Evolutionary conservation across 1,140 invertebrate genomes (phyloP).

Genomic region (Caenorhabditis remanei): DNA sequence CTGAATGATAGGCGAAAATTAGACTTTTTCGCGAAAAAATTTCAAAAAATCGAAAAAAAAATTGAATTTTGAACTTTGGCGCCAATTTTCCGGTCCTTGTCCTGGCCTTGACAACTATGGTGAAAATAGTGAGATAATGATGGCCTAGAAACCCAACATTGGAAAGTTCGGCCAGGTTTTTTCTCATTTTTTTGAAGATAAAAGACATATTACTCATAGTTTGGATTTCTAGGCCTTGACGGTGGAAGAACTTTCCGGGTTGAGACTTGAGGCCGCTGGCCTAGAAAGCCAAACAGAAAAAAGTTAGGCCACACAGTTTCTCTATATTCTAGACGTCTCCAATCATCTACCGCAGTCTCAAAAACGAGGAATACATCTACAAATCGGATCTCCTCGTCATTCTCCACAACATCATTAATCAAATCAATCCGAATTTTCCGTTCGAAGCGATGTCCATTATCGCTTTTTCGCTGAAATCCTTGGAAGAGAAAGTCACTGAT

Average conservation of each 20-base stretch:
- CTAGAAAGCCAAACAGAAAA: neutral
- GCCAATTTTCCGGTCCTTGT: too few species aligned
- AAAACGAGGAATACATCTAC: neutral
- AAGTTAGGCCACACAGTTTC: too few species aligned
- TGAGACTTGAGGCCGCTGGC: neutral
- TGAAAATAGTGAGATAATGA: neutral
- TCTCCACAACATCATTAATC: slow-evolving; percentile 83
- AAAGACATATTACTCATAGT: too few species aligned
- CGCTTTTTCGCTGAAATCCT: neutral
- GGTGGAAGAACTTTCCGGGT: too few species aligned
- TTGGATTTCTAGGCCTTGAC: too few species aligned
- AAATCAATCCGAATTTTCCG: slow-evolving; percentile 78
- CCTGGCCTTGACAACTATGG: too few species aligned
- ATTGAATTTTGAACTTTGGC: too few species aligned
- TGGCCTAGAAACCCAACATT: neutral
- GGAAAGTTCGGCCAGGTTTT: too few species aligned
- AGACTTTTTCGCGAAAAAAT: too few species aligned
- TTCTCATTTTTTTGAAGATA: too few species aligned
- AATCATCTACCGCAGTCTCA: neutral
- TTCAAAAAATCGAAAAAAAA: too few species aligned
- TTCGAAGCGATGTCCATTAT: neutral
- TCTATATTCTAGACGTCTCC: neutral
- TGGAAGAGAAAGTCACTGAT: neutral
- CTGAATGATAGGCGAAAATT: too few species aligned
- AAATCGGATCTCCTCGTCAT: slow-evolving; percentile 80